These are phyloP conservation scores for Megalopta genalis DNA, from an alignment of 1,140 invertebrate species.

Conservation along the genomic window DNA sequence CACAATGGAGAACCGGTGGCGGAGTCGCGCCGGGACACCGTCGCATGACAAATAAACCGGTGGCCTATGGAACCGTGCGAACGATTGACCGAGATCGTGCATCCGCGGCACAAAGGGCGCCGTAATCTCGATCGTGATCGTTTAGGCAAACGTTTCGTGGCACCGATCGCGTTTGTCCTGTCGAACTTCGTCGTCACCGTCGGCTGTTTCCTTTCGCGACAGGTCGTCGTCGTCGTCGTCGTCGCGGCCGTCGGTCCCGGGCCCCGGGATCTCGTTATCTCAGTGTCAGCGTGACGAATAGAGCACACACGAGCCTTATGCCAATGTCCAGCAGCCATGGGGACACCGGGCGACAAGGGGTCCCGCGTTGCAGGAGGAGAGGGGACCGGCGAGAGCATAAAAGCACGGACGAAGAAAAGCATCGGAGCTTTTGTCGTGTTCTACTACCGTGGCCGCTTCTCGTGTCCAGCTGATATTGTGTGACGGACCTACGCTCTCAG, in stretches of 20 bases:
- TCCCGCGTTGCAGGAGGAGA: not conserved
- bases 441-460: constrained; percentile 63
- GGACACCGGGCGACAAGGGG: constrained; percentile 6
- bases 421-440: constrained; percentile 75
- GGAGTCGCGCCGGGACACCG: no score
- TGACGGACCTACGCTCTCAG: constrained; percentile 21
- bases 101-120: not conserved
- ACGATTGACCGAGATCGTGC: not conserved
- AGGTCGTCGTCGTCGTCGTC: no score
- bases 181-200: not conserved
- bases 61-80: no score
- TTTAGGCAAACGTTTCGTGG: not conserved
- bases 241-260: no score
- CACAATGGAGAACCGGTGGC: no score
- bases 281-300: constrained; percentile 42
- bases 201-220: not conserved
- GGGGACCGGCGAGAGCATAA: constrained; percentile 77
- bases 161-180: not conserved
- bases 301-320: constrained; percentile 28
- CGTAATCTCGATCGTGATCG: no score
- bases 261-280: constrained; percentile 49
- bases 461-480: constrained; percentile 53
- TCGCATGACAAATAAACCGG: no score
- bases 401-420: constrained; percentile 77
- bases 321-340: constrained; percentile 42